Conservation (phyloP, 2,113 vertebrate genomes). For the Romanogobio albipinnatus region DNA sequence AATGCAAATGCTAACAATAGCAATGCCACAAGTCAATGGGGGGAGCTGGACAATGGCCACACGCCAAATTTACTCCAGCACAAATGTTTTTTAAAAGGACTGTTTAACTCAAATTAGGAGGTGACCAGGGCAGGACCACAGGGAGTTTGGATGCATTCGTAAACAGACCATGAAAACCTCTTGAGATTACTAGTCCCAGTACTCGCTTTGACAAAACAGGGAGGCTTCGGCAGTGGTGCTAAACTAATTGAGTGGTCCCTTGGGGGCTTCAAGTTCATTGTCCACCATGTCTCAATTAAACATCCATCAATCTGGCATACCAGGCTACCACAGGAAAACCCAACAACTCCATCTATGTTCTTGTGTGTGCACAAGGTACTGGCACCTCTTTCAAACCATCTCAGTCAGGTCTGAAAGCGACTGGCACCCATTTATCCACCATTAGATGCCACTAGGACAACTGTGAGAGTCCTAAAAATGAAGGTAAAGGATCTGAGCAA, state of each 20-base stretch:
- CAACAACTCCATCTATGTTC: constrained; percentile 8
- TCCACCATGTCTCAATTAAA: constrained; percentile 72
- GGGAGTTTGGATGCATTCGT: constrained; percentile 48
- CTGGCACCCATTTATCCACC: neutral
- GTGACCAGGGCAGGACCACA: constrained; percentile 38
- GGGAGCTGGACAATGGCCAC: constrained; percentile 32
- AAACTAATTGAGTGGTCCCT: constrained; percentile 71
- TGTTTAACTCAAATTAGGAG: constrained; percentile 51
- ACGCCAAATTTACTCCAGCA: constrained; percentile 41
- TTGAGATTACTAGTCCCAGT: constrained; percentile 43
- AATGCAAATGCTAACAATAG: constrained; percentile 66
- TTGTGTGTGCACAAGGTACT: neutral
- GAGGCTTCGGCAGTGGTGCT: constrained; percentile 63
- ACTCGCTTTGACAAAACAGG: constrained; percentile 61
- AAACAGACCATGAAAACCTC: constrained; percentile 47
- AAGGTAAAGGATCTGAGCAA: neutral
- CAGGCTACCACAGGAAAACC: neutral
- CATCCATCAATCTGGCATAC: constrained; percentile 55
- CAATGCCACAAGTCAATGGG: constrained; percentile 65
- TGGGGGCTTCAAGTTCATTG: constrained; percentile 71
- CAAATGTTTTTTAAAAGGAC: constrained; percentile 41
- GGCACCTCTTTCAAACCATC: no score
- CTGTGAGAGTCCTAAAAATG: neutral
- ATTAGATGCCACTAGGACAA: neutral
- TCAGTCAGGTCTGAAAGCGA: neutral